Evolutionary conservation across 2,797 vertebrate genomes (phyloP), one percentile per base, ranked within the genome.

Genomic region (Malurus leucopterus): DNA sequence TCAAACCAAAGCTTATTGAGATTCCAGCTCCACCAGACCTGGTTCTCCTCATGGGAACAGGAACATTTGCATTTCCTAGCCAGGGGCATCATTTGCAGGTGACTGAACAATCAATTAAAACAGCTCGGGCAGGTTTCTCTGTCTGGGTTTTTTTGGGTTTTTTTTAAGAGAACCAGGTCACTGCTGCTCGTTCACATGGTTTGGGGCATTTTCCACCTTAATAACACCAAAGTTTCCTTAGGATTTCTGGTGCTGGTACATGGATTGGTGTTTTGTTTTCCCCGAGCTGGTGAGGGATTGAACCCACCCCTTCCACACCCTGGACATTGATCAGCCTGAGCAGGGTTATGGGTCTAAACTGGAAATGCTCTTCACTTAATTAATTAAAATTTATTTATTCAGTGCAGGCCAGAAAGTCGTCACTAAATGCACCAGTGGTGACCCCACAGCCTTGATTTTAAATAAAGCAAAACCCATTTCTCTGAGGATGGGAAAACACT

Each of bases 21-120:
- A 87, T 90, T 83, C 69, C 72, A 50, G 71, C 50, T 18, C 9
- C 53, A 51, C 9, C 75, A 91, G 61, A 15, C 34, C 29, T 64
- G 24, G 1, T 54, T 34, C 72, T 87, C 62, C 36, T 64, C 69
- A 15, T 40, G 71, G 11, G 26, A 90, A 50, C 27, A 24, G 15
- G 55, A 86, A 59, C 30, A 83, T 79, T 91, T 91, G 72, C 82
- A 89, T 87, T 84, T 88, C 15, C 6, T 86, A 89, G 87, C 92
- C 92, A 77, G 79, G 17, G 58, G 77, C 91, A 80, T 89, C 87
- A 80, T 93, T 88, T 88, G 68, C 90, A 94, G 92, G 93, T 92
- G 94, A 90, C 55, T 88, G 84, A 95, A 70, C 88, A 92, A 91
- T 92, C 88, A 94, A 91, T 88, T 94, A 91, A 90, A 94, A 72